These are phyloP conservation scores for Montipora cactus DNA, from an alignment of 64 coral and sea anemone species.

Conservation along the genomic window DNA sequence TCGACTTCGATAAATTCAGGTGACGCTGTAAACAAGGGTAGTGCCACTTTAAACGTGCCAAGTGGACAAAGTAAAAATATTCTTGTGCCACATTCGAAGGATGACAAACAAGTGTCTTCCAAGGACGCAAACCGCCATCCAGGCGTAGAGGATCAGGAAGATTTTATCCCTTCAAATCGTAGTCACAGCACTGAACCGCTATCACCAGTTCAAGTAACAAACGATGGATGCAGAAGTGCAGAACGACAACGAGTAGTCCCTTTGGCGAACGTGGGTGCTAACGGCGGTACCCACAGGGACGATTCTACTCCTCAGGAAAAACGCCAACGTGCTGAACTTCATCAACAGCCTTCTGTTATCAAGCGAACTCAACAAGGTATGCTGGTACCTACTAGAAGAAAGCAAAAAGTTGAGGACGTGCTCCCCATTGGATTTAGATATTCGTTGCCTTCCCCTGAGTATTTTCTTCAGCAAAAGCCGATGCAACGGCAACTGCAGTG, in stretches of 20 bases:
- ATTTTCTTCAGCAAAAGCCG: slow-evolving; percentile 10
- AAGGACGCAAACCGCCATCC: not conserved
- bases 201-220: not conserved
- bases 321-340: not conserved
- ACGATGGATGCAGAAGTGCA: not conserved
- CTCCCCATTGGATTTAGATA: slow-evolving; percentile 31
- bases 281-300: not conserved
- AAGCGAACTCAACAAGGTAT: not conserved
- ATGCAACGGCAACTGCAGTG: not conserved
- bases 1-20: not conserved
- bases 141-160: not conserved
- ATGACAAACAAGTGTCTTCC: not conserved
- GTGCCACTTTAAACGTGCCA: not conserved
- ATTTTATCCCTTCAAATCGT: not conserved
- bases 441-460: slow-evolving; percentile 38
- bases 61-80: not conserved
- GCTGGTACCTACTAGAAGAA: slow-evolving; percentile 24
- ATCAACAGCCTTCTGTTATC: not conserved
- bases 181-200: not conserved
- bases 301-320: not conserved
- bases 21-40: not conserved
- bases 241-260: not conserved
- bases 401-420: not conserved
- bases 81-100: not conserved
- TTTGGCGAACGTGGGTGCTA: not conserved